These are phyloP conservation scores for Sphenopsis melanotis DNA, from an alignment of 2,797 vertebrate genomes.

Conservation along the genomic window DNA sequence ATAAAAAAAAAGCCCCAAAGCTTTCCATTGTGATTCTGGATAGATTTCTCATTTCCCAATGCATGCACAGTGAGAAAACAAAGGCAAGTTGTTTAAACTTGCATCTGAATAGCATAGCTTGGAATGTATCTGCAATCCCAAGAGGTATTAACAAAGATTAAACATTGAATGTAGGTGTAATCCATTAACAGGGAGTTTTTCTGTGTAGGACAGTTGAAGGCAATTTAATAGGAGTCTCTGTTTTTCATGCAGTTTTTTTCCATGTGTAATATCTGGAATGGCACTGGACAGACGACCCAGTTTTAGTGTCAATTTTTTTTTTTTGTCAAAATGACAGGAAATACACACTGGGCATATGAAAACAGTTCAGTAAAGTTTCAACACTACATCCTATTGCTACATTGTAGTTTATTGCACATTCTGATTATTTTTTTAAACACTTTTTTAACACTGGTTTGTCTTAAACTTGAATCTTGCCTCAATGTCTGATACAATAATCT, in stretches of 20 bases:
- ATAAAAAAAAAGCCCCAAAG: neutral
- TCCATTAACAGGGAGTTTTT: constrained; percentile 34
- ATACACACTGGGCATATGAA: constrained; percentile 54
- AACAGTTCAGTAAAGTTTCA: constrained; percentile 66
- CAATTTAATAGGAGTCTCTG: constrained; percentile 50
- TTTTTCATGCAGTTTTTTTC: constrained; percentile 47
- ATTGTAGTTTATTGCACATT: constrained; percentile 77
- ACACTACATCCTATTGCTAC: constrained; percentile 72
- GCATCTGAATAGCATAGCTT: neutral
- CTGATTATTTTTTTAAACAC: constrained; percentile 69
- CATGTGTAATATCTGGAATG: constrained; percentile 45
- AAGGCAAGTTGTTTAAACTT: constrained; percentile 22
- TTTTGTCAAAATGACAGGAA: constrained; percentile 31
- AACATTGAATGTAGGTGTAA: neutral
- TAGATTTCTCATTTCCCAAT: neutral
- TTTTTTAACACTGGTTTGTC: constrained; percentile 74
- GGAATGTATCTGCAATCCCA: neutral
- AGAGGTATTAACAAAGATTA: neutral
- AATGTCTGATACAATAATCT: constrained; percentile 71
- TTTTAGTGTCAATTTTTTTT: constrained; percentile 24
- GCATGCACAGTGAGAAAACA: neutral
- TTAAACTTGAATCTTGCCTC: constrained; percentile 74
- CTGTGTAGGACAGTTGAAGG: constrained; percentile 63
- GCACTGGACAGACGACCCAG: constrained; percentile 42
- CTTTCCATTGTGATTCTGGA: neutral